Evolutionary conservation across 2,888 invertebrate genomes (phyloP).

Genomic region (Agriopis leucophaearia): DNA sequence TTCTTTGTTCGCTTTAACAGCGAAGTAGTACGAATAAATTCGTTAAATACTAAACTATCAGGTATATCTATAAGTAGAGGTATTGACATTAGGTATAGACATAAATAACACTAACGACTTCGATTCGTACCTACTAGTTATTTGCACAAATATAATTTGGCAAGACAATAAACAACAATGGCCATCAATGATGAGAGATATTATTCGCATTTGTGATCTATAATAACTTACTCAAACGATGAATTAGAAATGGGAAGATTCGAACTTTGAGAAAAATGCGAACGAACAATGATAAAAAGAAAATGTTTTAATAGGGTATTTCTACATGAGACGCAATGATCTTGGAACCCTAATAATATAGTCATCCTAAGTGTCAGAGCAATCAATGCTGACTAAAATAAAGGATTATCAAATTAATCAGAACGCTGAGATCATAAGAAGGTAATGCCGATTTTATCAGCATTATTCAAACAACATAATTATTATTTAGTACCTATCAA

Average conservation of each 20-base stretch:
- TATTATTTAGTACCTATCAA: slow-evolving; percentile 32
- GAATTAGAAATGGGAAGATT: slow-evolving; percentile 20
- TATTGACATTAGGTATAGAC: slow-evolving; percentile 59
- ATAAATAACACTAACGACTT: slow-evolving; percentile 59
- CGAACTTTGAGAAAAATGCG: slow-evolving; percentile 24
- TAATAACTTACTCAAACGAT: slow-evolving; percentile 25
- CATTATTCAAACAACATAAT: slow-evolving; percentile 40
- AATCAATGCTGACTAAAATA: slow-evolving; percentile 15
- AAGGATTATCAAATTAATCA: slow-evolving; percentile 24
- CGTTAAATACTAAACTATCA: slow-evolving; percentile 80
- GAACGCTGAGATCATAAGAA: slow-evolving; percentile 65
- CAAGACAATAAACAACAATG: slow-evolving; percentile 49
- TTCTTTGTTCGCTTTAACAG: slow-evolving; percentile 83
- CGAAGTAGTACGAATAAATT: slow-evolving; percentile 83
- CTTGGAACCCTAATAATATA: not conserved
- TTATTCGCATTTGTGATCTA: slow-evolving; percentile 27
- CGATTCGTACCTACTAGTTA: slow-evolving; percentile 48
- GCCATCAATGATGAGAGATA: slow-evolving; percentile 35
- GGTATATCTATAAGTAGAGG: slow-evolving; percentile 70
- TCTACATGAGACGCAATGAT: slow-evolving; percentile 10
- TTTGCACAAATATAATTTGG: slow-evolving; percentile 40
- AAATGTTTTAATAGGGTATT: not conserved
- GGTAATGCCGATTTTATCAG: slow-evolving; percentile 62
- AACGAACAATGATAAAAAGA: slow-evolving; percentile 8
- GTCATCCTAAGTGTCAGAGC: slow-evolving; percentile 7